phyloP scores from a whole-genome alignment of 2,113 vertebrate genomes.

The Melanocharis versteri region DNA sequence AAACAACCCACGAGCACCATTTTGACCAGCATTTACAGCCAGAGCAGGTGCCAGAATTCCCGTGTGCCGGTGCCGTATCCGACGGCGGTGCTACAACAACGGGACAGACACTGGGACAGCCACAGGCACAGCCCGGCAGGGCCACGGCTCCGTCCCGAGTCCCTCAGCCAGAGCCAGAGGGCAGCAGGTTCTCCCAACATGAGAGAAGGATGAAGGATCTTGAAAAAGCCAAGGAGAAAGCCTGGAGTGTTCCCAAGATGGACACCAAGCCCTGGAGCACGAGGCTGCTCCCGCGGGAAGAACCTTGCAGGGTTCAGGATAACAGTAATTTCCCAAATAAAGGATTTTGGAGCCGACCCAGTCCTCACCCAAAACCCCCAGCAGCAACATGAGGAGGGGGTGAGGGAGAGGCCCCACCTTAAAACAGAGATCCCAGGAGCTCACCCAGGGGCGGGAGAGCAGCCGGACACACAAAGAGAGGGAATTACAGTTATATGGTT shows the following conservation, averaged over 20 bases:
- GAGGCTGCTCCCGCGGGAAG: neutral
- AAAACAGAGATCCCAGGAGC: neutral
- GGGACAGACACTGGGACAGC: fast-evolving
- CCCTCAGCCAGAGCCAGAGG: neutral
- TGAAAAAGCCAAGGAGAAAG: neutral
- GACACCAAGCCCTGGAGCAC: neutral
- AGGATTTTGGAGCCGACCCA: neutral
- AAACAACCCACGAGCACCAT: neutral
- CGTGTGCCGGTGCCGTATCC: neutral
- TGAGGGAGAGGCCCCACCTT: fast-evolving
- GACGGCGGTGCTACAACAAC: fast-evolving
- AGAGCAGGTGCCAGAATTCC: neutral
- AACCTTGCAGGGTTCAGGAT: neutral
- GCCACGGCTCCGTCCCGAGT: neutral
- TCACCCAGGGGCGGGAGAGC: fast-evolving
- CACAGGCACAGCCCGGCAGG: neutral
- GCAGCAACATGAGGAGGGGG: fast-evolving
- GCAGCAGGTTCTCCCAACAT: neutral
- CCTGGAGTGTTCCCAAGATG: neutral
- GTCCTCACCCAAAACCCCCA: neutral
- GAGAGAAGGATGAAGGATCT: too few species aligned
- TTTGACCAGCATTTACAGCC: neutral
- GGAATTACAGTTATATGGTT: neutral
- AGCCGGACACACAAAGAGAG: fast-evolving
- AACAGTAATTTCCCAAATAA: neutral